Evolutionary conservation across 2,888 invertebrate genomes (phyloP), one percentile per base, ranked within the genome.

Genomic region (Pasiphila rectangulata): DNA sequence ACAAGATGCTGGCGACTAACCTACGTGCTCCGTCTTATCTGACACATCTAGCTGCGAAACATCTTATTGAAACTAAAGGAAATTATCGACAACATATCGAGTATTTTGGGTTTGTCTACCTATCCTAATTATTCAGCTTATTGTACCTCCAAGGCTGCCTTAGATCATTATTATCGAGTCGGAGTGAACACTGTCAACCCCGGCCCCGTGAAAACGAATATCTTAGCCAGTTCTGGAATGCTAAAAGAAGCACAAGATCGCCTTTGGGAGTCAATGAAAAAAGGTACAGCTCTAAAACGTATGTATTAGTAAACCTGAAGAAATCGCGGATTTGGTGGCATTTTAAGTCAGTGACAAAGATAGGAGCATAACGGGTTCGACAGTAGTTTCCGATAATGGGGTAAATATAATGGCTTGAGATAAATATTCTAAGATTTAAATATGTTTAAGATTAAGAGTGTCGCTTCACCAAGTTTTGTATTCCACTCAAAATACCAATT

Each of bases 111-210:
- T 4, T 3, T 50, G 2, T 29, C 30, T 4, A 30, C 44, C 5
- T 46, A 7, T 1, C 36, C 21, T 19, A 34, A 3, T 2, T 1
- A 4, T 34, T 63, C 57, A 30, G 32, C 63, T 3, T 69, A 71
- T 16, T 51, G 59, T 6, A 42, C 57, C 3, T 67, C 71, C 0
- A 70, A 70, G 23, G 69, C 70, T 3, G 68, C 54, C 1, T 75
- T 97, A 5, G 97, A 98, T 82, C 96, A 97, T 70, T 92, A 89
- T 0, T 92, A 93, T 65, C 91, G 92, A 46, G 94, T 96, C 0
- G 86, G 96, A 34, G 95, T 94, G 0, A 97, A 97, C 76, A 89
- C 92, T 32, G 94, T 97, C 0, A 96, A 95, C 78, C 97, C 97
- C 7, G 97, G 97, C 6, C 96, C 97, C 0, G 92, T 94, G 1